phyloP scores from a whole-genome alignment of 2,113 vertebrate species.

The Vulpes lagopus region DNA sequence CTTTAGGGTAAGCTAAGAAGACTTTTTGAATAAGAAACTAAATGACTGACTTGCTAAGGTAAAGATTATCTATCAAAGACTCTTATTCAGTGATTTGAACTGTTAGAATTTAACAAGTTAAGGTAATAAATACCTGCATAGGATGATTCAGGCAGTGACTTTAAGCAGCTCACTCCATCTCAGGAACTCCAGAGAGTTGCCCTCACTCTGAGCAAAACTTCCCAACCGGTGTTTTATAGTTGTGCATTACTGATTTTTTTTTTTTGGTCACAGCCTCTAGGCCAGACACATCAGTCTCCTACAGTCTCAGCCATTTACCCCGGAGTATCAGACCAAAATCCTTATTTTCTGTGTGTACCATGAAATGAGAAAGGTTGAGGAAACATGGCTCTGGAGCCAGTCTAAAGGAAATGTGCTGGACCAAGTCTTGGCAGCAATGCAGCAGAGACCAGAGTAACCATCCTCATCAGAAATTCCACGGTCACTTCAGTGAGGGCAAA shows the following conservation, averaged over 20 bases:
- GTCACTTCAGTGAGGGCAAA: background rate
- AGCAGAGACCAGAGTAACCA: background rate
- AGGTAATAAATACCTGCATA: background rate
- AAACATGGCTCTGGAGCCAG: background rate
- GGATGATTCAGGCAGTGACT: constrained; percentile 7
- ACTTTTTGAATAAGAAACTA: constrained; percentile 19
- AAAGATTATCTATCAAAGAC: constrained; percentile 1
- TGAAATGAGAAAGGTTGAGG: background rate
- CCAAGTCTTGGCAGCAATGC: background rate
- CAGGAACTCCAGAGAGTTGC: background rate
- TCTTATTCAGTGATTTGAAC: background rate
- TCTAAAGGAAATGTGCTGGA: background rate
- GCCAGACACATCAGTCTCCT: background rate
- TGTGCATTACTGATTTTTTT: background rate
- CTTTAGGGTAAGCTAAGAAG: constrained; percentile 39
- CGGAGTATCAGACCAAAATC: background rate
- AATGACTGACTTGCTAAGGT: background rate
- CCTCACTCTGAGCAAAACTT: background rate
- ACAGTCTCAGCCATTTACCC: background rate
- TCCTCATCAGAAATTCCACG: constrained; percentile 19
- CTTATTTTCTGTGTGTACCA: background rate
- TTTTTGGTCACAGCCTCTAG: background rate
- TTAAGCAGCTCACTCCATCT: constrained; percentile 10
- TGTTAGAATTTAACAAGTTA: constrained; percentile 54
- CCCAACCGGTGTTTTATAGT: background rate